phyloP scores from a whole-genome alignment of 2,797 vertebrate species.

The Fringilla coelebs region DNA sequence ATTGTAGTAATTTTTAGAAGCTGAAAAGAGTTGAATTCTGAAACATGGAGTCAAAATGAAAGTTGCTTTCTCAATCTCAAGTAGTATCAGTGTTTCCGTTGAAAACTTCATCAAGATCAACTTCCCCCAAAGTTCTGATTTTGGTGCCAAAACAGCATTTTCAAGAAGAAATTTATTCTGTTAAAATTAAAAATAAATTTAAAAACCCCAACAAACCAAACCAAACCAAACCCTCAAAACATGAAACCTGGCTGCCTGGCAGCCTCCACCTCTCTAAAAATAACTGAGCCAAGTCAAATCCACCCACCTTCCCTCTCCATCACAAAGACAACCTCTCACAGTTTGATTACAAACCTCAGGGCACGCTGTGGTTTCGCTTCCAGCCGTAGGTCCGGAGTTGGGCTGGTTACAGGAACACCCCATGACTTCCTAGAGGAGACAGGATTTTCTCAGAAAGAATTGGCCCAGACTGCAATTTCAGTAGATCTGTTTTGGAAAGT shows the following conservation, averaged over 20 bases:
- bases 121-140: conserved; percentile 15
- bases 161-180: not conserved
- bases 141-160: conserved; percentile 2
- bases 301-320: conserved; percentile 22
- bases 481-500: not conserved
- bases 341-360: not conserved
- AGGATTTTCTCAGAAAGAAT: conserved; percentile 25
- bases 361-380: conserved; percentile 1
- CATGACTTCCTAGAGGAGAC: not conserved
- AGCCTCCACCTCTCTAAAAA: conserved; percentile 3
- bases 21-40: not conserved
- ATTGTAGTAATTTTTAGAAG: conserved; percentile 28
- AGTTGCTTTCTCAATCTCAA: conserved; percentile 30
- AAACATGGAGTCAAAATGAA: conserved; percentile 57
- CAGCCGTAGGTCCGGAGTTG: not conserved
- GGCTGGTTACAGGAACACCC: conserved; percentile 23
- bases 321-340: not conserved
- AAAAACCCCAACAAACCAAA: not conserved
- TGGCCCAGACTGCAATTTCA: not conserved
- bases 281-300: not conserved
- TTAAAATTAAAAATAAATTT: not conserved
- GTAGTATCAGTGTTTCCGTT: not conserved
- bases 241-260: not conserved
- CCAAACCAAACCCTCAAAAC: not conserved
- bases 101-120: conserved; percentile 34